phyloP scores from a whole-genome alignment of 2,888 invertebrate species.

The Leptinotarsa rubiginosa region DNA sequence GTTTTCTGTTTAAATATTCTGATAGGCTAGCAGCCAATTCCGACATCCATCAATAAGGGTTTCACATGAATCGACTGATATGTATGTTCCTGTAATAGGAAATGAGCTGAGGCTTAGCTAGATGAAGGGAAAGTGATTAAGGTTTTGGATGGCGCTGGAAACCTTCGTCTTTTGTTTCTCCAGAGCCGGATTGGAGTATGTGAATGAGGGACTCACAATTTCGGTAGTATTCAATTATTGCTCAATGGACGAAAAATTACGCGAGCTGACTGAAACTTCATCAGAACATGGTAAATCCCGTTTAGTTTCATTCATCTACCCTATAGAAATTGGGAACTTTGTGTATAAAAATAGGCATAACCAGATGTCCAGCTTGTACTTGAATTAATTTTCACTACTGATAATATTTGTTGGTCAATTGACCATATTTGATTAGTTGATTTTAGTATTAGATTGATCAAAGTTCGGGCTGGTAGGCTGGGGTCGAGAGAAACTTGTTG shows the following conservation, averaged over 20 bases:
- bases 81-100: background rate
- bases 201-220: background rate
- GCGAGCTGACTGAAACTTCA: background rate
- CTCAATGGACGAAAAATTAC: background rate
- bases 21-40: background rate
- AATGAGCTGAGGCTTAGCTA: slow-evolving; percentile 3
- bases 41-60: background rate
- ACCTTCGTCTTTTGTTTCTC: background rate
- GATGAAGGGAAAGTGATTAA: background rate
- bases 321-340: too few relatives aligned
- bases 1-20: background rate
- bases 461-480: too few relatives aligned
- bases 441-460: too few relatives aligned
- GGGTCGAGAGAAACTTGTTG: too few relatives aligned
- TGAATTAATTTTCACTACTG: too few relatives aligned
- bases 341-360: too few relatives aligned
- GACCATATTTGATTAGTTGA: too few relatives aligned
- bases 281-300: too few relatives aligned
- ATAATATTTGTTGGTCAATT: too few relatives aligned
- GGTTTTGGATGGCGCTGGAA: background rate
- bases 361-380: too few relatives aligned
- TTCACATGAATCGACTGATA: background rate
- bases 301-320: too few relatives aligned
- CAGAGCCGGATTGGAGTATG: background rate
- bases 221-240: background rate